Conservation (phyloP, 2,797 vertebrate species). For the Poecile montanus region DNA sequence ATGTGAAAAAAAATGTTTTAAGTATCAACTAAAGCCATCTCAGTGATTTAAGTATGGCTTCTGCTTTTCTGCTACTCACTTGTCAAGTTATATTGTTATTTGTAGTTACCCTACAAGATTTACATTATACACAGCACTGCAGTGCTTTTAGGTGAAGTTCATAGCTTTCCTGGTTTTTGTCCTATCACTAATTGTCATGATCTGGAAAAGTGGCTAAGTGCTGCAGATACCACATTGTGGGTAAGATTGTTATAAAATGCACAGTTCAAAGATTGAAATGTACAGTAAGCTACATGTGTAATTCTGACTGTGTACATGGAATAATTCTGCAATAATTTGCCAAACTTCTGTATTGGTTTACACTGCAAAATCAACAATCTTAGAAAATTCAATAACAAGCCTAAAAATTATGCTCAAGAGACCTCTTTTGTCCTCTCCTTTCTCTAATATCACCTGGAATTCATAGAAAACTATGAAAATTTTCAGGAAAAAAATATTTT, state of each 20-base stretch:
- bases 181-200: neutral
- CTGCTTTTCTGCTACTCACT: neutral
- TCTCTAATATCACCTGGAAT: neutral
- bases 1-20: neutral
- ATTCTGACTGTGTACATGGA: neutral
- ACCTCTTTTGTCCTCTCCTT: slow-evolving; percentile 28
- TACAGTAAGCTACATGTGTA: neutral
- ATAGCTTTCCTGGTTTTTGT: neutral
- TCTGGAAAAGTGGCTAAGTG: neutral
- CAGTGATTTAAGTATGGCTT: neutral
- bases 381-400: slow-evolving; percentile 44
- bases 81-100: neutral
- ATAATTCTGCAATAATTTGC: neutral
- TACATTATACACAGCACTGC: neutral
- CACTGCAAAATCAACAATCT: slow-evolving; percentile 12
- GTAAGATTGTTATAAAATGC: neutral
- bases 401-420: slow-evolving; percentile 18
- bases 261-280: neutral
- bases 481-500: neutral
- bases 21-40: neutral
- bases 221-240: neutral
- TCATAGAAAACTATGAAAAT: neutral
- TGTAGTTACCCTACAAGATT: neutral
- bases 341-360: neutral
- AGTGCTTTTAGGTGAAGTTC: neutral